phyloP scores from a whole-genome alignment of 2,888 invertebrate genomes.

The Drosophila kuntzei region DNA sequence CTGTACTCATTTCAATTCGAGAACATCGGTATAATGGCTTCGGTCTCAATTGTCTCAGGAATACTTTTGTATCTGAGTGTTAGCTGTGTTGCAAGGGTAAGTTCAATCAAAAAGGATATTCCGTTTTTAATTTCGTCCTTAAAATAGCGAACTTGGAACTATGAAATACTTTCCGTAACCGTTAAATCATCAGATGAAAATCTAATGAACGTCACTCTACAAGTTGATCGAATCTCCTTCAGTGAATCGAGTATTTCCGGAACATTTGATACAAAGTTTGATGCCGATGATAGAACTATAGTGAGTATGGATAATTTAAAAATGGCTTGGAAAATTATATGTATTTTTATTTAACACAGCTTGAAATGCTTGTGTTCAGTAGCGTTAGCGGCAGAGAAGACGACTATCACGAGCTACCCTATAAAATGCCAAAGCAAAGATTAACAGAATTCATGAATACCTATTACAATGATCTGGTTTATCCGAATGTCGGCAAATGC shows the following conservation, averaged over 20 bases:
- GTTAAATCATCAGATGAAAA: neutral
- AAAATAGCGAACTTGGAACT: neutral
- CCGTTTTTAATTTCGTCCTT: neutral
- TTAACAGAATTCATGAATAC: neutral
- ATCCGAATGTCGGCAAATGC: neutral
- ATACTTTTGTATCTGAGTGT: neutral
- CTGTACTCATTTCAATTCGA: neutral
- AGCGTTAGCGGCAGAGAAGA: neutral
- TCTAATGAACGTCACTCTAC: neutral
- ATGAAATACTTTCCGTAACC: neutral
- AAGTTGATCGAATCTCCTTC: neutral
- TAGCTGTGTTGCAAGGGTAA: neutral
- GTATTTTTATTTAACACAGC: neutral
- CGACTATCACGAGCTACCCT: neutral
- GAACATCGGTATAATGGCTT: neutral
- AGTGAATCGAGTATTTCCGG: neutral
- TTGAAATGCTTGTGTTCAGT: neutral
- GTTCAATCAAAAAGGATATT: neutral
- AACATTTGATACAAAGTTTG: neutral
- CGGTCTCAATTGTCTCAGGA: neutral
- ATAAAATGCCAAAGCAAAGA: neutral
- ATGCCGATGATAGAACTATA: neutral
- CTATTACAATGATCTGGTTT: neutral
- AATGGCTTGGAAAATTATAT: neutral
- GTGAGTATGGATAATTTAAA: neutral